phyloP scores from a whole-genome alignment of 2,888 invertebrate genomes.

The Helobdella robusta region DNA sequence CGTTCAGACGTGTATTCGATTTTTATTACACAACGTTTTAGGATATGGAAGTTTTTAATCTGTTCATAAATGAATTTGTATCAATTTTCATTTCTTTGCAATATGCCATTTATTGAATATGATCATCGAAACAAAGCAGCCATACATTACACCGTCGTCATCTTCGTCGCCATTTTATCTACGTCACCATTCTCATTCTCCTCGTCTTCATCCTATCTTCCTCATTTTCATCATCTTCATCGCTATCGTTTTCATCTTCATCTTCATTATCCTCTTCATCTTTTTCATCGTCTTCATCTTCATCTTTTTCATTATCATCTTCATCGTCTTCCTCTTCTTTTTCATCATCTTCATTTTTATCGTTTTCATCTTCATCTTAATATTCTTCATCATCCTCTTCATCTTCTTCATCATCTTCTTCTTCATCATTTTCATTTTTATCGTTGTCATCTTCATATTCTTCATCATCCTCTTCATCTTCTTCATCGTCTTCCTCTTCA shows the following conservation, averaged over 20 bases:
- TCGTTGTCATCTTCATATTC: background rate
- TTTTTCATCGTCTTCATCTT: background rate
- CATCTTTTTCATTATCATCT: background rate
- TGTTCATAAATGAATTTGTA: too few species aligned
- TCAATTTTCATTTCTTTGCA: too few species aligned
- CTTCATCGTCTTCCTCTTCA: background rate
- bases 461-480: background rate
- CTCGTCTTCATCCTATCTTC: too few species aligned
- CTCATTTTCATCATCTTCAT: too few species aligned
- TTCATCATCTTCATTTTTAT: background rate
- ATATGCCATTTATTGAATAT: too few species aligned
- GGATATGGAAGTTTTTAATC: too few species aligned
- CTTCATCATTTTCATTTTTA: background rate
- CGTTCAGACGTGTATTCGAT: too few species aligned
- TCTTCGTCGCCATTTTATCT: too few species aligned
- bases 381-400: background rate
- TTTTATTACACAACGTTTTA: too few species aligned
- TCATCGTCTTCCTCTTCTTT: background rate
- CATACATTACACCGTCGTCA: too few species aligned
- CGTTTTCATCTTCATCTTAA: background rate
- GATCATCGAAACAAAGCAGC: too few species aligned
- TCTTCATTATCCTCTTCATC: background rate
- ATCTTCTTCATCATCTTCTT: background rate
- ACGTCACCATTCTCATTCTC: too few species aligned
- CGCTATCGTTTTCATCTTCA: background rate